A percentile compares a stretch with the other conserved stretches of the same genome.
Conservation (phyloP, 2,888 invertebrate species). For the Cheiracanthium punctorium region DNA sequence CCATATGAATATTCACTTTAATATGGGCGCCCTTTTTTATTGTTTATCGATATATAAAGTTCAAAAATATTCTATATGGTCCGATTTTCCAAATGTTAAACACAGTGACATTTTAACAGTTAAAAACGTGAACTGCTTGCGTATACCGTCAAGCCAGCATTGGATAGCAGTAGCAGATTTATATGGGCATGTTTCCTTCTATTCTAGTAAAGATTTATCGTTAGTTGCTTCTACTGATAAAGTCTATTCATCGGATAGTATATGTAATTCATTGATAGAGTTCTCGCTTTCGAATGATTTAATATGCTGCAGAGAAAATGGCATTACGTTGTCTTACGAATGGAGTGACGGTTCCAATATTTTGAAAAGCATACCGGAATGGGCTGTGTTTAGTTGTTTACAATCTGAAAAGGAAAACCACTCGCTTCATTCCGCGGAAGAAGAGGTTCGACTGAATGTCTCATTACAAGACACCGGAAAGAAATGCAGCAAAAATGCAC, state of each 20-base stretch:
- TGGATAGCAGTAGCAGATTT: slow-evolving; percentile 22
- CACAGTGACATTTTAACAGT: neutral
- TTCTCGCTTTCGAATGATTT: neutral
- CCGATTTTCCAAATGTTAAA: neutral
- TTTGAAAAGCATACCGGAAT: neutral
- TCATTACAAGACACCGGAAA: neutral
- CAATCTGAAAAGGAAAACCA: slow-evolving; percentile 18
- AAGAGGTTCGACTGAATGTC: neutral
- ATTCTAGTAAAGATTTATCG: neutral
- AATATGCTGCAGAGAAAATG: slow-evolving; percentile 14
- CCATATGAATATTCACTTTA: slow-evolving; percentile 15
- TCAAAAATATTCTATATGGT: slow-evolving; percentile 16
- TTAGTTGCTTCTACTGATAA: neutral
- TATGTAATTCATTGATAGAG: slow-evolving; percentile 5
- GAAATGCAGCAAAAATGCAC: too few species aligned
- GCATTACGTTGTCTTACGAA: slow-evolving; percentile 12
- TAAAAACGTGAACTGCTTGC: neutral
- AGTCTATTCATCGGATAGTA: neutral
- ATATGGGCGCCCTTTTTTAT: slow-evolving; percentile 23
- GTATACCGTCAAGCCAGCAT: slow-evolving; percentile 2
- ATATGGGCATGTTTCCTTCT: slow-evolving; percentile 11
- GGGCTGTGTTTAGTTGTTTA: neutral
- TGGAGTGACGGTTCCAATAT: neutral
- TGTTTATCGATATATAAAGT: neutral
- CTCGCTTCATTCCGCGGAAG: neutral